Base-by-base conservation (phyloP, 2,797 vertebrate genomes). In the Phrynocephalus forsythii region DNA sequence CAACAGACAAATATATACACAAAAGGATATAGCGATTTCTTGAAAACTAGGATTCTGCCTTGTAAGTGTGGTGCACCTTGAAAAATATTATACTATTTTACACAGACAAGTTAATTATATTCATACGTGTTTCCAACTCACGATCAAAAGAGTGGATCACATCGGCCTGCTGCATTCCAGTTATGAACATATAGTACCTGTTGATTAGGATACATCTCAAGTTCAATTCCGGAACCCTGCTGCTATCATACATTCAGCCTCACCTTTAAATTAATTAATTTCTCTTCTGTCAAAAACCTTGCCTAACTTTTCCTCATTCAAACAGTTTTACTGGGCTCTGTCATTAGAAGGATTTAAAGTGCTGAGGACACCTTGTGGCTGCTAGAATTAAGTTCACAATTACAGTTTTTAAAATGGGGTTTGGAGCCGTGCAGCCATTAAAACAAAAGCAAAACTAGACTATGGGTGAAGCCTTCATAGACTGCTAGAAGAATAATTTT, bases 331-430 rank as follows among this genome's bases (percentile, higher is more conserved):
- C n/a, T 44, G 56, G 63, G 26, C 26, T 33, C 6, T 5, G 20
- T 50, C 82, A 52, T 24, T 15, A 26, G 16, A 86, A 15, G 30
- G 77, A 11, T 83, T 66, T 89, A 92, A 87, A 28, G 48, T 82
- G 88, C 88, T 93, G 89, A 90, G 87, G 94, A 92, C 94, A 88
- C 86, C 95, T 94, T 69, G 94, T 93, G 95, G 94, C 81, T 85
- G 66, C 0, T 0, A 48, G 33, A 88, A 76, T 60, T 68, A 85
- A 81, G 78, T 80, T 50, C 30, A 52, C 18, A 22, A 7, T 72
- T 83, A 30, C 3, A 66, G 38, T 44, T 44, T 44, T 44, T 44
- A 44, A 44, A 44, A 44, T 44, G 38, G 38, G 38, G 3, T 44
- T 44, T 44, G 38, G 38, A 44, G 38, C 38, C 38, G 38, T 44